Base-by-base conservation (phyloP, 2,888 invertebrate genomes). In the Drosophila siamana region DNA sequence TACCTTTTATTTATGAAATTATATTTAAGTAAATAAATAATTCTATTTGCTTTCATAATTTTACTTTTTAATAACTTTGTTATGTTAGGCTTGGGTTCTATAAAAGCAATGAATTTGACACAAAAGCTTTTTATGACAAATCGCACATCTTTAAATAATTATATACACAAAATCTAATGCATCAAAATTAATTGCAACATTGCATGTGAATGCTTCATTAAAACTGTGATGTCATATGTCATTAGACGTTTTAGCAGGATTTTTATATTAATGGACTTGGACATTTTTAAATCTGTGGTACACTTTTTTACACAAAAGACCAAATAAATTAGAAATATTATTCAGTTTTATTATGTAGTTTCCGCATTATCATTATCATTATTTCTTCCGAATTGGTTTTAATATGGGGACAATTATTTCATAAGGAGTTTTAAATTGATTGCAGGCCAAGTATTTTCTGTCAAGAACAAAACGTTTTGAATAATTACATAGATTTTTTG, bases 1-100 rank as follows among this genome's bases (percentile, higher is more conserved):
- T 43, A 66, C 65, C 55, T 48, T 48, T 54, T 65, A 3, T 66
- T 66, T 13, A 28, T 43, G 33, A 65, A 66, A 43, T 44, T 43
- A 1, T 48, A 24, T 48, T 48, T 47, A 0, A 66, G n/a, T 30
- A 48, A 43, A 48, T 54, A 22, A 13, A 66, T 13, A 1, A 41
- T 65, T 15, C 15, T 16, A 7, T 28, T 41, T 4, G 9, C 2
- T 4, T 0, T 9, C 65, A 65, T 65, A n/a, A 36, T 51, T 16
- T 22, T 28, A 4, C 24, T 15, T 33, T 2, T 2, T 6, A 13
- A 11, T 2, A 38, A 2, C 36, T 38, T 15, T 13, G 15, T 36
- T 26, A 3, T 19, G 26, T 1, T 26, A 0, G 13, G 3, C n/a
- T 30, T 5, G 0, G 6, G 4, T 19, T 51, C 28, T 16, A 26